Conservation (phyloP, 2,797 vertebrate genomes). For the Poecile montanus region DNA sequence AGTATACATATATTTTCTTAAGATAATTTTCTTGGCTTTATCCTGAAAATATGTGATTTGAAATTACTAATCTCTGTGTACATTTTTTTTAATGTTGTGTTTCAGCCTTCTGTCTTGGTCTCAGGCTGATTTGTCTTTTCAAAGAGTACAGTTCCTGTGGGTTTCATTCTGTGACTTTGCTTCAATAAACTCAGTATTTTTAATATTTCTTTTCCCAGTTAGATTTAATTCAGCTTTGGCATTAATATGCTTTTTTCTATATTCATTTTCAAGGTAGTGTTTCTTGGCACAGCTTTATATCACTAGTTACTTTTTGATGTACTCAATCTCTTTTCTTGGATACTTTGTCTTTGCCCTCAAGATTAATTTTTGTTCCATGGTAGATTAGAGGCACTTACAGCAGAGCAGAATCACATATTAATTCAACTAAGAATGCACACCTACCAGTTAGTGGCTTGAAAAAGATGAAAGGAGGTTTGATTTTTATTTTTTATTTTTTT, state of each 20-base stretch:
- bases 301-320: background rate
- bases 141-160: background rate
- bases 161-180: background rate
- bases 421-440: background rate
- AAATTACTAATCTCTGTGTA: background rate
- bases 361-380: background rate
- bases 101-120: background rate
- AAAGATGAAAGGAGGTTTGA: background rate
- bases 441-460: background rate
- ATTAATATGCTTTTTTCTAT: background rate
- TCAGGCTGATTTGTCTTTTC: background rate
- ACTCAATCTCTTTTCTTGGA: background rate
- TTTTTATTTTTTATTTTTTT: background rate
- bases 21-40: background rate
- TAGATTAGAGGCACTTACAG: background rate
- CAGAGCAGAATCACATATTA: background rate
- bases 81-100: background rate
- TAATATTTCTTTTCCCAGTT: background rate
- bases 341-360: background rate
- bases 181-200: background rate
- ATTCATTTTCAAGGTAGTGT: background rate
- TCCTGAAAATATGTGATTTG: background rate
- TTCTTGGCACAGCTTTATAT: background rate
- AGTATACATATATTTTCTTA: background rate
- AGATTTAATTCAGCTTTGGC: background rate